Conservation (phyloP, 2,888 invertebrate genomes). For the Hyposoter didymator region DNA sequence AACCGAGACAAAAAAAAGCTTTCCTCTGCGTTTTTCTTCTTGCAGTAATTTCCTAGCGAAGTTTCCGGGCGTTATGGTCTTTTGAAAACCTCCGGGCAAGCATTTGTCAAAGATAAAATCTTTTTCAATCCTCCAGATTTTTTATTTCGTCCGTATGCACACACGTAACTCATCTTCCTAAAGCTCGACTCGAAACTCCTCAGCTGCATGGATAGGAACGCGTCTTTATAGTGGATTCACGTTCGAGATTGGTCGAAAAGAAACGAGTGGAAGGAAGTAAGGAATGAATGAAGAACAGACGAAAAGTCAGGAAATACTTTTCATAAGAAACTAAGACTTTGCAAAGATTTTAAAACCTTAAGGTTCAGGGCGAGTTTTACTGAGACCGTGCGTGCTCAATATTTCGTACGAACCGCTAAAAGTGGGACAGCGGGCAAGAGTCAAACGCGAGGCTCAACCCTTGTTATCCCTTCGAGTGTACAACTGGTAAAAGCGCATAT, state of each 20-base stretch:
- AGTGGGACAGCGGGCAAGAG: not conserved
- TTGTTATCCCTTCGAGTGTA: too few species aligned
- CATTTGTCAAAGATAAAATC: conserved; percentile 48
- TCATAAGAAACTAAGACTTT: conserved; percentile 28
- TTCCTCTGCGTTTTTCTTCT: not conserved
- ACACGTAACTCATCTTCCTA: conserved; percentile 53
- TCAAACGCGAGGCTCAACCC: not conserved
- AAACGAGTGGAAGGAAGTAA: conserved; percentile 39
- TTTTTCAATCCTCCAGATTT: conserved; percentile 34
- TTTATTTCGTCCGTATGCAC: conserved; percentile 32
- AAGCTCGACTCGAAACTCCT: not conserved
- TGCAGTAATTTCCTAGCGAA: not conserved
- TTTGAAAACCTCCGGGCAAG: conserved; percentile 17
- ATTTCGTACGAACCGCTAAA: not conserved
- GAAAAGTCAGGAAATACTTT: conserved; percentile 20
- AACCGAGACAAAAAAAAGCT: not conserved
- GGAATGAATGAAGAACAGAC: conserved; percentile 29
- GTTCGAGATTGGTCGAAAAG: conserved; percentile 50
- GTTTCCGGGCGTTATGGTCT: conserved; percentile 19
- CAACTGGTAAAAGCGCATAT: too few species aligned
- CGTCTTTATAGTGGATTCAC: conserved; percentile 20
- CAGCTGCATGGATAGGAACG: not conserved
- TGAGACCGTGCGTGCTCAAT: conserved; percentile 9
- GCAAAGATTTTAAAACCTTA: conserved; percentile 35
- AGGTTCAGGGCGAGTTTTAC: too few species aligned